Evolutionary conservation across 2,113 vertebrate genomes (phyloP).

Genomic region (Poeciliopsis retropinna): DNA sequence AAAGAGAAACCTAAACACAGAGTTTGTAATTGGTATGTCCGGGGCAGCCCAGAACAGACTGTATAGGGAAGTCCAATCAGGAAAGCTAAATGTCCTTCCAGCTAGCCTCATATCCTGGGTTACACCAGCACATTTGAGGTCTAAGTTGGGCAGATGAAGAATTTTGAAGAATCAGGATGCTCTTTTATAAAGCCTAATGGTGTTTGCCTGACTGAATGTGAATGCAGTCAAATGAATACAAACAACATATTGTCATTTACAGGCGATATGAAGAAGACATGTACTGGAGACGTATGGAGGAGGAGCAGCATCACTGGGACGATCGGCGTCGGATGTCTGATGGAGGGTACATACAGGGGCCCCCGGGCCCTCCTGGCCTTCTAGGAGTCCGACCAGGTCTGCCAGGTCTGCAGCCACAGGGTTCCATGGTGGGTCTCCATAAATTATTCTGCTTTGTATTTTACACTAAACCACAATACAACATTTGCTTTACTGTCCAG

Average conservation of each 20-base stretch:
- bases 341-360: slow-evolving; percentile 91
- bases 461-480: no score
- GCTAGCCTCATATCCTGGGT: background rate
- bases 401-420: slow-evolving; percentile 90
- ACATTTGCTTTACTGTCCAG: no score
- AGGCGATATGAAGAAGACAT: slow-evolving; percentile 98
- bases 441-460: background rate
- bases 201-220: no score
- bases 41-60: background rate
- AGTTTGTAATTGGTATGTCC: no score
- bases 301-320: slow-evolving; percentile 98
- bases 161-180: no score
- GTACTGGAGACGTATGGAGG: slow-evolving; percentile 98
- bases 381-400: slow-evolving; percentile 95
- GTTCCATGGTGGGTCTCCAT: slow-evolving; percentile 84
- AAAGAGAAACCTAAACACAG: no score
- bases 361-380: slow-evolving; percentile 90
- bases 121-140: background rate
- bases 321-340: slow-evolving; percentile 92
- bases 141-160: background rate
- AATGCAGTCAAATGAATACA: no score
- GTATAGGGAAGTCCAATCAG: background rate
- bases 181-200: no score
- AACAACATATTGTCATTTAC: background rate
- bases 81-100: background rate